A percentile compares a stretch with the other conserved stretches of the same genome.
Evolutionary conservation across 2,888 invertebrate species (phyloP).

Genomic region (Ochlodes sylvanus): DNA sequence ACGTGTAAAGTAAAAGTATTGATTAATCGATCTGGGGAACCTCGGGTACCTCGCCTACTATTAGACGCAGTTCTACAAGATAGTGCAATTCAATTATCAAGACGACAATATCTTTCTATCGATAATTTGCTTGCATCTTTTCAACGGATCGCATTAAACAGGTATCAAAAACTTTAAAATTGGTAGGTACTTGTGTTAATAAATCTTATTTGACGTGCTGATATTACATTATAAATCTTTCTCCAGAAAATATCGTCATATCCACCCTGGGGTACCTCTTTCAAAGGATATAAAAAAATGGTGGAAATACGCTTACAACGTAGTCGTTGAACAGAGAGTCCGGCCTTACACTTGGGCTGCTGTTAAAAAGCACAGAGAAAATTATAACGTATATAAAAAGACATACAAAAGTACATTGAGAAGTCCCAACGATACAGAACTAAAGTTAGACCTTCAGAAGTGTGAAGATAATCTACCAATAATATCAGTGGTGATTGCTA

Average conservation of each 20-base stretch:
- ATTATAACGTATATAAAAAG: constrained; percentile 88
- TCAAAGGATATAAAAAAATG: constrained; percentile 86
- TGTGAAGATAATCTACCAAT: constrained; percentile 91
- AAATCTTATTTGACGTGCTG: not conserved
- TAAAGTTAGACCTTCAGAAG: constrained; percentile 89
- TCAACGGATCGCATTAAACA: constrained; percentile 87
- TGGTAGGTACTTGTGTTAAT: not conserved
- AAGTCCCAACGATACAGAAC: constrained; percentile 89
- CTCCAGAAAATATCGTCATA: constrained; percentile 86
- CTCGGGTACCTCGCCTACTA: constrained; percentile 86
- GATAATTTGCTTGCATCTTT: constrained; percentile 84
- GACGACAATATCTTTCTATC: constrained; percentile 89
- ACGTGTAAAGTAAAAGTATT: constrained; percentile 91
- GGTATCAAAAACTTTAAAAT: constrained; percentile 62
- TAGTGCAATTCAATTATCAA: constrained; percentile 89
- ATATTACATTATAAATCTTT: constrained; percentile 4
- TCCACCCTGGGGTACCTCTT: constrained; percentile 85
- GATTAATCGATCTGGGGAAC: constrained; percentile 87
- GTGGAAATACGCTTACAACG: constrained; percentile 91
- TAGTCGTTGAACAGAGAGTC: constrained; percentile 89
- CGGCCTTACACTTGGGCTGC: constrained; percentile 90
- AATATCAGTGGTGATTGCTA: constrained; percentile 90
- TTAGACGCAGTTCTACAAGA: constrained; percentile 90
- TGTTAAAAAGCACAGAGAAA: constrained; percentile 87
- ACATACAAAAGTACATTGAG: constrained; percentile 89